phyloP scores from a whole-genome alignment of 2,888 invertebrate genomes.

The Agrotis exclamationis region DNA sequence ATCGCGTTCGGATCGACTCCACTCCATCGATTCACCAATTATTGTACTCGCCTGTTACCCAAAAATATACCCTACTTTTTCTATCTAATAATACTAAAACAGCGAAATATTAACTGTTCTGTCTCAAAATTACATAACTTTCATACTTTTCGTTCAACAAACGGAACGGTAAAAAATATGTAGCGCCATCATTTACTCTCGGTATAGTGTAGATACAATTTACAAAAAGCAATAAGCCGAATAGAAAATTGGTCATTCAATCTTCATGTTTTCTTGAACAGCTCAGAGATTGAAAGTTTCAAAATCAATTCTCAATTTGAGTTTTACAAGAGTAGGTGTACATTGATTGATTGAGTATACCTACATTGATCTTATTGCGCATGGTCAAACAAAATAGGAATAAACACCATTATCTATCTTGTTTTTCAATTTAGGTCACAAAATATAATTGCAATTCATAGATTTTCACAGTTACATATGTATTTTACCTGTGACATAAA shows the following conservation, averaged over 20 bases:
- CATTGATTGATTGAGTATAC: neutral
- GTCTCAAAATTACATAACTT: conserved; percentile 41
- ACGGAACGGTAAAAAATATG: conserved; percentile 30
- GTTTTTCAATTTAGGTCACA: neutral
- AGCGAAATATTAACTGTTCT: conserved; percentile 11
- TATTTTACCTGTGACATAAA: neutral
- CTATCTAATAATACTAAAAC: conserved; percentile 18
- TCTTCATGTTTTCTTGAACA: conserved; percentile 19
- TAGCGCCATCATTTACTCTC: conserved; percentile 23
- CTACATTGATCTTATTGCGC: neutral
- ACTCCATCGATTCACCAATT: conserved; percentile 20
- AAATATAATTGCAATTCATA: neutral
- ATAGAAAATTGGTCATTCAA: conserved; percentile 7
- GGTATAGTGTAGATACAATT: conserved; percentile 17
- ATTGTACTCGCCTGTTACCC: conserved; percentile 32
- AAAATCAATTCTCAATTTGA: conserved; percentile 3
- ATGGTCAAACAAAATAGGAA: neutral
- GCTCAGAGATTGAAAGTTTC: conserved; percentile 16
- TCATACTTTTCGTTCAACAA: conserved; percentile 23
- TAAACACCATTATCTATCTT: neutral
- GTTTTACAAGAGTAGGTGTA: neutral
- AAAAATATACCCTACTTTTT: conserved; percentile 11
- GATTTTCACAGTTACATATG: neutral
- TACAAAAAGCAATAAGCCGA: conserved; percentile 9
- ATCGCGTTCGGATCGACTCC: conserved; percentile 61